Evolutionary conservation across 2,888 invertebrate genomes (phyloP), one percentile per base, ranked within the genome.

Genomic region (Aphodius sticticus): DNA sequence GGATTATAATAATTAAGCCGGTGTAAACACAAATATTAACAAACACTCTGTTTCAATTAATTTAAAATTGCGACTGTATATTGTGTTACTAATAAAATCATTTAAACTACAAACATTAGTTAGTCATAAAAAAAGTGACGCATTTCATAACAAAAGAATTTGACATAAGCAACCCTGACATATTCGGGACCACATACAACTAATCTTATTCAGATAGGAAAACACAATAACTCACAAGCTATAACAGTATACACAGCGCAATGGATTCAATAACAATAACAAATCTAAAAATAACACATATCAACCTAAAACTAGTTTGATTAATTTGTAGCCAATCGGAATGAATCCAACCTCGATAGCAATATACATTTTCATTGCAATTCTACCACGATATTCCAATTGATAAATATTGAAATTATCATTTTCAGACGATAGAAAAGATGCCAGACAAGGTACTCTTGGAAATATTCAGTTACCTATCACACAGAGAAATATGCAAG

Each of bases 371-470:
- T 3, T 26, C 26, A 26, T 26, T 26, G 26, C 3, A 26, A 26
- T 26, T 26, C 26, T 26, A 26, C 26, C 1, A 2, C 26, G 26
- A 26, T 26, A 53, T 12, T 9, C 53, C 53, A 2, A 9, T 53
- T 9, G 12, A 9, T 53, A 9, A 9, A 53, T 53, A 2, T 53
- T 53, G 7, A 2, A 53, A 9, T 7, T 53, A 53, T 53, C 12
- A 53, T 53, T 53, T 92, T 38, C 91, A 97, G 97, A 97, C 97
- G 6, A 97, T 98, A 87, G 97, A 97, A 89, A 97, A 98, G 89
- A 92, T 99, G 69, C 99, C 99, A 12, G 99, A 99, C 89, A 99
- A 99, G 90, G 96, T 99, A 38, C 91, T 99, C 69, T 91, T 98
- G 82, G 95, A 96, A 87, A 96, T 98, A 87, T 99, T 99, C 91